Conservation (phyloP, 2,888 invertebrate genomes). For the Frankliniella fusca region DNA sequence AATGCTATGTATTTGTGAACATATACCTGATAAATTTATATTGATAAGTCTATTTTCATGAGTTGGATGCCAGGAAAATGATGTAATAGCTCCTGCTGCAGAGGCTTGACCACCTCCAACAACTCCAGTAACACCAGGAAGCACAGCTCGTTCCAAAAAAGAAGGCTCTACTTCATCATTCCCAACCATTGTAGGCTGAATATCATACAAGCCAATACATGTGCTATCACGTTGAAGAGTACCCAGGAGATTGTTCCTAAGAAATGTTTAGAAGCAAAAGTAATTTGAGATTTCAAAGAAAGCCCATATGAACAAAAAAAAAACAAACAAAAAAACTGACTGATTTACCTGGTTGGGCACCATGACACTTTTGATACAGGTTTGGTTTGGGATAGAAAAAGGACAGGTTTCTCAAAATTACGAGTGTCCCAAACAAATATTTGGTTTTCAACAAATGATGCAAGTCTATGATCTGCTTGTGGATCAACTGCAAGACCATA, state of each 20-base stretch:
- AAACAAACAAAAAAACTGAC: not conserved
- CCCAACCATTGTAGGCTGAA: constrained; percentile 64
- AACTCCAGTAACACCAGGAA: not conserved
- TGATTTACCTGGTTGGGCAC: constrained; percentile 75
- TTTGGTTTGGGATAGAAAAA: constrained; percentile 65
- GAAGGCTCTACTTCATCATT: constrained; percentile 70
- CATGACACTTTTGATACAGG: constrained; percentile 73
- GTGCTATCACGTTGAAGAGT: constrained; percentile 75
- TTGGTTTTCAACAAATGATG: constrained; percentile 76
- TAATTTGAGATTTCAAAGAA: not conserved
- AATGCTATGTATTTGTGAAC: not conserved
- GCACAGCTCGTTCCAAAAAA: constrained; percentile 65
- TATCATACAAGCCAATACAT: constrained; percentile 77
- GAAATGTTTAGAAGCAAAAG: not conserved
- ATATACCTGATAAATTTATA: constrained; percentile 55
- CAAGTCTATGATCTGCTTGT: constrained; percentile 70
- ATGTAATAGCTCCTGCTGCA: constrained; percentile 55
- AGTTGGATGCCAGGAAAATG: constrained; percentile 83
- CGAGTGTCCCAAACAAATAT: constrained; percentile 86
- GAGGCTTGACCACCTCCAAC: constrained; percentile 45
- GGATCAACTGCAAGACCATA: constrained; percentile 78
- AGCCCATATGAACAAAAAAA: not conserved
- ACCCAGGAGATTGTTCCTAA: constrained; percentile 68
- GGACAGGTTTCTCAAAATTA: constrained; percentile 76
- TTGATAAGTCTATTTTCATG: constrained; percentile 74